Conservation (phyloP, 1,140 invertebrate genomes). For the Potamilus streckersoni region DNA sequence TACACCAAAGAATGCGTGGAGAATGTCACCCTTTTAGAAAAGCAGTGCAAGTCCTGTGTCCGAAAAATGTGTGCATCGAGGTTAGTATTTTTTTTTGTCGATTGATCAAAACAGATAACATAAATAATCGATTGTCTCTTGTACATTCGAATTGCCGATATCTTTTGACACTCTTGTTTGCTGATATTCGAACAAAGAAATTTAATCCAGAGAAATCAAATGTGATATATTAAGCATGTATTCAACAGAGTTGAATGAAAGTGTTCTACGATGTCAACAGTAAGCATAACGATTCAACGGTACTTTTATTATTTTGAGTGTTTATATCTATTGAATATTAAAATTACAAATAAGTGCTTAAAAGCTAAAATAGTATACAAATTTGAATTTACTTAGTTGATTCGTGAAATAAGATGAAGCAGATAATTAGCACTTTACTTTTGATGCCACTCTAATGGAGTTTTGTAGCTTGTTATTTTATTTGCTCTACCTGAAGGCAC, state of each 20-base stretch:
- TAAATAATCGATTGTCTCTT: background rate
- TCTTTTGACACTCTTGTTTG: background rate
- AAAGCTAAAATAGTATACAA: no score
- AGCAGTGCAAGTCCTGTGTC: constrained; percentile 24
- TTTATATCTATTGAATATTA: no score
- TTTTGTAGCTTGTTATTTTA: no score
- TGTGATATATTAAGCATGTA: background rate
- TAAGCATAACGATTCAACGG: no score
- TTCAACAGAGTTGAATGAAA: background rate
- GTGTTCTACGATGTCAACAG: background rate
- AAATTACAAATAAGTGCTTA: no score
- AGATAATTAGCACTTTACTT: no score
- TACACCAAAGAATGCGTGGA: constrained; percentile 25
- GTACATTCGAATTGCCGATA: background rate
- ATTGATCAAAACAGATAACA: background rate
- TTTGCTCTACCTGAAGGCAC: no score
- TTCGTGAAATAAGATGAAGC: no score
- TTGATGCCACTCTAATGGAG: no score
- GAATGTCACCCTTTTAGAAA: constrained; percentile 23
- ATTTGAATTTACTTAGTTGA: no score
- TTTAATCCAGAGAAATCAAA: background rate
- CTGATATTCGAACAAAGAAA: background rate
- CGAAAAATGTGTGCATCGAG: constrained; percentile 23
- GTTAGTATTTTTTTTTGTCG: constrained; percentile 4
- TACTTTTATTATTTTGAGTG: no score